A percentile compares a stretch with the other conserved stretches of the same genome.
phyloP scores from a whole-genome alignment of 2,888 invertebrate species.

The Eucriotettix oculatus region DNA sequence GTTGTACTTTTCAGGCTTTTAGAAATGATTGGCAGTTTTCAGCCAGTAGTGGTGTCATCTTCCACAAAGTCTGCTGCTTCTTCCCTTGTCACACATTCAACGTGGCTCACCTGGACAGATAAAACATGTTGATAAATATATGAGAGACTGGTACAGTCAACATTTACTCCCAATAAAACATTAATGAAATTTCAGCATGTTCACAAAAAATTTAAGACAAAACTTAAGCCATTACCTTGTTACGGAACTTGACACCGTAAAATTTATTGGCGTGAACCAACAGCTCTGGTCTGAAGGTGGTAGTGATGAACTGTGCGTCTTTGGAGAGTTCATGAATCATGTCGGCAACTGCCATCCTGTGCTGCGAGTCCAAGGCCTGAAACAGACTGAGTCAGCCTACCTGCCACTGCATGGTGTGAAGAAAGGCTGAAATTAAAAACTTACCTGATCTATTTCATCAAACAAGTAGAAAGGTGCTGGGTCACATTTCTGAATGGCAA shows the following conservation, averaged over 20 bases:
- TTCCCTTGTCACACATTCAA: constrained; percentile 89
- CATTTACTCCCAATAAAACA: no score
- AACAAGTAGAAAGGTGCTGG: constrained; percentile 99
- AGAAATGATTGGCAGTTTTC: constrained; percentile 14
- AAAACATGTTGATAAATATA: no score
- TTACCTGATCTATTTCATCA: constrained; percentile 96
- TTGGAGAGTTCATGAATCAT: constrained; percentile 94
- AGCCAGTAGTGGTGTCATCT: constrained; percentile 86
- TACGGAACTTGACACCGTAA: constrained; percentile 93
- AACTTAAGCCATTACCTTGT: constrained; percentile 51
- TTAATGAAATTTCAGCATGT: no score
- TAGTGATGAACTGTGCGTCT: constrained; percentile 97
- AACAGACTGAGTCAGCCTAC: constrained; percentile 1
- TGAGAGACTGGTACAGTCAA: no score
- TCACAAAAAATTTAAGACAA: not conserved
- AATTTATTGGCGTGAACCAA: constrained; percentile 95
- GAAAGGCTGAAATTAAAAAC: constrained; percentile 14
- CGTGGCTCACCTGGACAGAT: constrained; percentile 50
- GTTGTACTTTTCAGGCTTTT: not conserved
- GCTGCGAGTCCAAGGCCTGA: constrained; percentile 88
- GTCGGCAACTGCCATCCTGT: constrained; percentile 93
- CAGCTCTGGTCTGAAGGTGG: constrained; percentile 96
- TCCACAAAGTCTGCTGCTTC: constrained; percentile 98
- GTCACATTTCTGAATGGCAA: constrained; percentile 99
- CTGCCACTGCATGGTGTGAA: not conserved